These are phyloP conservation scores for Otus sunia DNA, from an alignment of 2,113 vertebrate species.

Conservation along the genomic window DNA sequence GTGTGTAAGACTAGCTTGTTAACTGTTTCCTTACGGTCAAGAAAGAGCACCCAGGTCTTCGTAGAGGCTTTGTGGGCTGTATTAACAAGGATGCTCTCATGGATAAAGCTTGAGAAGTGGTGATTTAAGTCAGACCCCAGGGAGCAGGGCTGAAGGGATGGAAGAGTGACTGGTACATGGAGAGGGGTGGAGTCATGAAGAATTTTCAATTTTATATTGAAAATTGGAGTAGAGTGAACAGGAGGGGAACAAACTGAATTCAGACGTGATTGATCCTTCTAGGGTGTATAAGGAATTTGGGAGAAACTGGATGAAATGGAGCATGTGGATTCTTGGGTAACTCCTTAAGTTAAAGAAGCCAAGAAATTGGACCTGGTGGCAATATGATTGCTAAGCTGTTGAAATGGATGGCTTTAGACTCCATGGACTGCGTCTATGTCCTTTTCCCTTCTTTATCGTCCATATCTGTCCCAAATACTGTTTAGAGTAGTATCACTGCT, in stretches of 20 bases:
- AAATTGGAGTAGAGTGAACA: neutral
- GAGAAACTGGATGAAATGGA: neutral
- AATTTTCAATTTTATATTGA: neutral
- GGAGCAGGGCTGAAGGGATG: neutral
- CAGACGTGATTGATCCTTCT: neutral
- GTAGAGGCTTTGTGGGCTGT: neutral
- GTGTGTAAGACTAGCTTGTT: neutral
- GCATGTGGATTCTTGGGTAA: neutral
- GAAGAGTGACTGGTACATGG: neutral
- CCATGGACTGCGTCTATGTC: neutral
- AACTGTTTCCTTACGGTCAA: neutral
- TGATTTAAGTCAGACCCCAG: neutral
- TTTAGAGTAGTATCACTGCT: neutral
- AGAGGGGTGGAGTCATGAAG: neutral
- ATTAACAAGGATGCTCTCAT: neutral
- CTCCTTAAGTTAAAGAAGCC: neutral
- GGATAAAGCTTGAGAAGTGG: neutral
- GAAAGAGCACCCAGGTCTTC: neutral
- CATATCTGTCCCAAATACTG: neutral
- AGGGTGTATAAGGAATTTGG: neutral
- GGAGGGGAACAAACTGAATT: neutral
- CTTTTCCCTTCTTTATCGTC: neutral
- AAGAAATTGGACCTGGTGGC: neutral
- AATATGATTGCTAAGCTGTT: neutral
- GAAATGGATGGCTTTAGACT: neutral